Percentiles rank a stretch among this genome's conserved stretches.
phyloP scores from a whole-genome alignment of 2,888 invertebrate species.

The Calephelis perditalis region DNA sequence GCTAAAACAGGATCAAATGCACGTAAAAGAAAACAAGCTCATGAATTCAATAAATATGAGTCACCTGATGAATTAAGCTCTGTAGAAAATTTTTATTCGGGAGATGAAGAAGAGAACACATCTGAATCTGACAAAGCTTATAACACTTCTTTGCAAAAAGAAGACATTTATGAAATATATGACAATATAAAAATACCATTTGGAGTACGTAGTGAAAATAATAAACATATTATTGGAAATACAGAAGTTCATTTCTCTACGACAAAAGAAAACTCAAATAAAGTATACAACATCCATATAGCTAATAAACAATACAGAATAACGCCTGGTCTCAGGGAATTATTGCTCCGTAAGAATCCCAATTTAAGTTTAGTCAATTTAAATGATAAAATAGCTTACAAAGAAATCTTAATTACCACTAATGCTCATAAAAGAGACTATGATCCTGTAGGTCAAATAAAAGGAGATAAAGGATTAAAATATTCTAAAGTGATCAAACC shows the following conservation, averaged over 20 bases:
- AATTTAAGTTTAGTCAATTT: background rate
- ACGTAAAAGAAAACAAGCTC: no score
- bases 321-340: background rate
- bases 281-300: slow-evolving; percentile 3
- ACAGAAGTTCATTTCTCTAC: slow-evolving; percentile 22
- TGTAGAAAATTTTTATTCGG: no score
- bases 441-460: background rate
- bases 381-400: background rate
- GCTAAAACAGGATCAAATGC: no score
- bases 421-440: no score
- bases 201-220: background rate
- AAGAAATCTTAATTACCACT: no score
- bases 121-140: background rate
- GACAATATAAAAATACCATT: background rate
- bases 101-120: no score
- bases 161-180: background rate
- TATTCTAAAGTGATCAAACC: no score
- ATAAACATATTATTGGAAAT: background rate
- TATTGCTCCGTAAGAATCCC: background rate
- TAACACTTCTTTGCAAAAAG: background rate
- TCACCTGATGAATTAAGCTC: no score
- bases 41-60: no score
- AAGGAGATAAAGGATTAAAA: background rate
- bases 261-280: no score
- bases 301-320: no score